A percentile compares a stretch with the other conserved stretches of the same genome.
Conservation (phyloP, 2,797 vertebrate species). For the Karalla daura region DNA sequence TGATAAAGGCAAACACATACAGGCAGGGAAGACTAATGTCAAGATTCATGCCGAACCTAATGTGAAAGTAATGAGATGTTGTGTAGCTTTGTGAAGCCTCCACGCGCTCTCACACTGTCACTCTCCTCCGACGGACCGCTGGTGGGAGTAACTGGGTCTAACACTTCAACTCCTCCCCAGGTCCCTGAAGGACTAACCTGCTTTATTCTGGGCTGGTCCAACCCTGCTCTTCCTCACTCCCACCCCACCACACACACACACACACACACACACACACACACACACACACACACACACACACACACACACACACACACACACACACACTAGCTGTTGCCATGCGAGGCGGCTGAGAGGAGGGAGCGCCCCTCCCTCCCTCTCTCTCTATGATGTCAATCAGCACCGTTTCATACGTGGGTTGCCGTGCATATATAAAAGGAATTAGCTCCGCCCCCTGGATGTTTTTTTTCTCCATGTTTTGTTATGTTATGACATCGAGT, state of each 20-base stretch:
- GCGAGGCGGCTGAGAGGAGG: slow-evolving; percentile 40
- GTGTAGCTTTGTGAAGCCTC: slow-evolving; percentile 43
- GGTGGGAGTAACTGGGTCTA: slow-evolving; percentile 77
- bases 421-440: not conserved
- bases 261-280: too few species aligned
- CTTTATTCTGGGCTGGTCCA: slow-evolving; percentile 74
- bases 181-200: slow-evolving; percentile 81
- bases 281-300: too few species aligned
- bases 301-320: too few species aligned
- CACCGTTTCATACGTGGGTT: slow-evolving; percentile 5
- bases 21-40: slow-evolving; percentile 29
- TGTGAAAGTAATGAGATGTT: slow-evolving; percentile 54
- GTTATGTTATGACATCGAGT: not conserved
- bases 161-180: slow-evolving; percentile 66
- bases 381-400: slow-evolving; percentile 17
- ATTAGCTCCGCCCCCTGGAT: not conserved
- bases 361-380: not conserved
- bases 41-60: slow-evolving; percentile 47
- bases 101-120: slow-evolving; percentile 30
- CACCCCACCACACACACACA: too few species aligned
- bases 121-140: slow-evolving; percentile 57
- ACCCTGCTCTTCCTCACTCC: slow-evolving; percentile 50
- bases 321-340: slow-evolving; percentile 77
- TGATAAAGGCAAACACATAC: slow-evolving; percentile 33
- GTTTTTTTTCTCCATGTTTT: not conserved